A percentile compares a stretch with the other conserved stretches of the same genome.
These are phyloP conservation scores for Cydia splendana DNA, from an alignment of 1,140 invertebrate species.

Conservation along the genomic window DNA sequence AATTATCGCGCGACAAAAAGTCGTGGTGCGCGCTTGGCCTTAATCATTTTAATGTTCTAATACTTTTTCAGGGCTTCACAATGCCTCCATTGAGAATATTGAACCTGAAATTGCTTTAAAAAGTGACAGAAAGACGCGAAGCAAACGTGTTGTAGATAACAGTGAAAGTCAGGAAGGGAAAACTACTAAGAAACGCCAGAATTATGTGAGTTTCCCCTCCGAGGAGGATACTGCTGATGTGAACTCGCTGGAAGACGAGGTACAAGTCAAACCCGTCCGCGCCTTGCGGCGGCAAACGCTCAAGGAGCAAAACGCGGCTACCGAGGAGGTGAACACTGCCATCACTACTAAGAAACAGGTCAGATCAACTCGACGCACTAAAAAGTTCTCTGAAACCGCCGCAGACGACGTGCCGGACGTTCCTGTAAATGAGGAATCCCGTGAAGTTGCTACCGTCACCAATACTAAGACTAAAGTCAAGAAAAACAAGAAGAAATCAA, in stretches of 20 bases:
- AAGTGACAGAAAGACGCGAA: conserved; percentile 56
- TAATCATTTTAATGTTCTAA: neutral
- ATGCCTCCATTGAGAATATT: conserved; percentile 42
- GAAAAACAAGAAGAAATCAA: conserved; percentile 52
- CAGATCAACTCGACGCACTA: conserved; percentile 43
- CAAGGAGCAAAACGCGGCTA: conserved; percentile 52
- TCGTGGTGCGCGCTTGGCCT: too few relatives aligned
- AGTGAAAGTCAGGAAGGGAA: conserved; percentile 35
- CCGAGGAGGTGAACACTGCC: conserved; percentile 37
- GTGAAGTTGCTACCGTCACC: conserved; percentile 33
- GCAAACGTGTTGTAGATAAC: conserved; percentile 50
- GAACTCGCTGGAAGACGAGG: conserved; percentile 8
- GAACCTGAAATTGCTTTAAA: conserved; percentile 37
- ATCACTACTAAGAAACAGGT: conserved; percentile 38
- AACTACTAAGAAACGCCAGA: conserved; percentile 46
- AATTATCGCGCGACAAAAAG: too few relatives aligned
- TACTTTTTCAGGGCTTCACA: conserved; percentile 57
- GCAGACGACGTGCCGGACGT: conserved; percentile 28
- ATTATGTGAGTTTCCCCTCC: conserved; percentile 63
- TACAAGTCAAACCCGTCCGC: conserved; percentile 35
- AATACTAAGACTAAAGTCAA: conserved; percentile 40
- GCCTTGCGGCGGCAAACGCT: conserved; percentile 51
- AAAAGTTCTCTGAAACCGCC: conserved; percentile 41
- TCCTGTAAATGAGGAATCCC: conserved; percentile 31
- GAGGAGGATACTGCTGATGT: conserved; percentile 45